Conservation (phyloP, 2,113 vertebrate genomes). For the Thunnus maccoyii region DNA sequence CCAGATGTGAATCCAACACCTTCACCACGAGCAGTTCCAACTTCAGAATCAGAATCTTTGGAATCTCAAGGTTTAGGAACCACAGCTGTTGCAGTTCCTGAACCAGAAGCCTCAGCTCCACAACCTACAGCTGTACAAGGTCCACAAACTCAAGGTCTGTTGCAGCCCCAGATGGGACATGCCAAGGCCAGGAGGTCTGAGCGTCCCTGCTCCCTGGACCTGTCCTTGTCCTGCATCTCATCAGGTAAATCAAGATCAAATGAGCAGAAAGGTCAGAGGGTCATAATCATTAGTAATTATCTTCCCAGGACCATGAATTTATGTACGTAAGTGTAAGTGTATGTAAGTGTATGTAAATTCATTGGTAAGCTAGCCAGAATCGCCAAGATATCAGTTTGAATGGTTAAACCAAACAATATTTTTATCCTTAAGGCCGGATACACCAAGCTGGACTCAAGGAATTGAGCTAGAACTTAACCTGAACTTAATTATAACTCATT, state of each 20-base stretch:
- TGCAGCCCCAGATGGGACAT: conserved; percentile 79
- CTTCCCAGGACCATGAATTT: no score
- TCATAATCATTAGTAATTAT: no score
- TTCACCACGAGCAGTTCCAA: no score
- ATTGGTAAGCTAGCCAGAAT: no score
- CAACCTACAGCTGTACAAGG: not conserved
- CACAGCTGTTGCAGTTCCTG: not conserved
- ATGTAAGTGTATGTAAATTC: no score
- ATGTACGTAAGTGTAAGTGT: no score
- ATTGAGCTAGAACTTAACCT: no score
- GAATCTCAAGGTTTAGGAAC: not conserved
- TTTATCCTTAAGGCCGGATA: no score
- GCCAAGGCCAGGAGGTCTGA: conserved; percentile 87
- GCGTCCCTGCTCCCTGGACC: conserved; percentile 94
- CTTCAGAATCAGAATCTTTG: not conserved
- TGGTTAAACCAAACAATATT: no score
- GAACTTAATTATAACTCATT: no score
- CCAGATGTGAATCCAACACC: not conserved
- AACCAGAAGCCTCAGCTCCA: not conserved
- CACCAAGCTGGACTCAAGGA: no score
- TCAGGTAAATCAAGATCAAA: conserved; percentile 84
- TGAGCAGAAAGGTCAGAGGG: not conserved
- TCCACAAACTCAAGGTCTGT: conserved; percentile 9
- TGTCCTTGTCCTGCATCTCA: conserved; percentile 87
- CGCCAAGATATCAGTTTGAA: no score